Conservation (phyloP, 1,140 invertebrate genomes). For the Aphis gossypii region DNA sequence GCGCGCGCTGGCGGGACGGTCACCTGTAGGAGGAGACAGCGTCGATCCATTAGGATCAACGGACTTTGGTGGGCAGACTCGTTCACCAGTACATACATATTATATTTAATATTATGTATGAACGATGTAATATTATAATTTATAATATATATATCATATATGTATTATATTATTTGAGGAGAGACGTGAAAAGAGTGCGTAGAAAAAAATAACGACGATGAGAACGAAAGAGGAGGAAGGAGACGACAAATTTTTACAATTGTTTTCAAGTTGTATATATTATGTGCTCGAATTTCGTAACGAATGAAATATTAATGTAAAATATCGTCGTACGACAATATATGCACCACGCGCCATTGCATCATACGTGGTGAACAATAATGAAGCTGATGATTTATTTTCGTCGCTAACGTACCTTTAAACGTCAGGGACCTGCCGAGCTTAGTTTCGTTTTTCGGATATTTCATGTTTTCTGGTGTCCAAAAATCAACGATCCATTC, state of each 20-base stretch:
- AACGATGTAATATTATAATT: background rate
- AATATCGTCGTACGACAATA: background rate
- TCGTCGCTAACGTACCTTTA: background rate
- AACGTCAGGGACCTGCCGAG: slow-evolving; percentile 40
- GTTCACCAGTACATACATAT: background rate
- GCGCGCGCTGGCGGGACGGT: background rate
- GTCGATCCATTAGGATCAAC: slow-evolving; percentile 43
- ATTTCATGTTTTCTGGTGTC: slow-evolving; percentile 23
- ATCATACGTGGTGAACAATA: background rate
- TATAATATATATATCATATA: background rate
- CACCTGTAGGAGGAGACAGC: slow-evolving; percentile 5
- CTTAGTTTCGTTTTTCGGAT: slow-evolving; percentile 34
- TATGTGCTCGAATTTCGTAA: background rate
- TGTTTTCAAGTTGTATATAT: background rate
- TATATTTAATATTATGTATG: background rate
- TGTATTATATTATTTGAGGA: background rate
- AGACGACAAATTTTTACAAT: background rate
- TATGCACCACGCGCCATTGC: background rate
- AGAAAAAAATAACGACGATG: background rate
- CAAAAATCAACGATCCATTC: slow-evolving; percentile 51
- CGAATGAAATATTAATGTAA: background rate
- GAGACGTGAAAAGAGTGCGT: too few species aligned
- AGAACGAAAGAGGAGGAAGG: background rate
- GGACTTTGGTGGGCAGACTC: slow-evolving; percentile 46
- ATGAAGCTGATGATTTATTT: background rate